Conservation (phyloP, 1,140 invertebrate genomes). For the Macrobrachium rosenbergii region DNA sequence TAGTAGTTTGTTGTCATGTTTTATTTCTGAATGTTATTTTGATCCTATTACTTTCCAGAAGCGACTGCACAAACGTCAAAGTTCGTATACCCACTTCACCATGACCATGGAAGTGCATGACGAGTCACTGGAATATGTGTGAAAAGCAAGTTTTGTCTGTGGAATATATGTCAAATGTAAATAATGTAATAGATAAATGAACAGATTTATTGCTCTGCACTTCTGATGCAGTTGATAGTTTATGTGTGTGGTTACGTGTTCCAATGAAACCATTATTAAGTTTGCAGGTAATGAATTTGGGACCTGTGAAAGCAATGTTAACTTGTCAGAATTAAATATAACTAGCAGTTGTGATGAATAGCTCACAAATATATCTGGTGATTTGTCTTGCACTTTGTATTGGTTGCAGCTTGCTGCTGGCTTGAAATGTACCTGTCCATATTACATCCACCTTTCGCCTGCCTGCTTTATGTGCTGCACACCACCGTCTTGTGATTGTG, state of each 20-base stretch:
- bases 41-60: slow-evolving; percentile 53
- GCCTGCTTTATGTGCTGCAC: no score
- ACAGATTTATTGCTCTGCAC: not conserved
- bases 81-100: slow-evolving; percentile 59
- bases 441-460: no score
- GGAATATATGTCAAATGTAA: not conserved
- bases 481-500: no score
- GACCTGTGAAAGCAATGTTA: not conserved
- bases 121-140: slow-evolving; percentile 60
- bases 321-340: not conserved
- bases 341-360: not conserved
- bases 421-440: no score
- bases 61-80: slow-evolving; percentile 57
- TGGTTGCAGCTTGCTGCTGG: slow-evolving; percentile 10
- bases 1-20: not conserved
- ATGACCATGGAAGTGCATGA: slow-evolving; percentile 61
- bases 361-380: slow-evolving; percentile 2
- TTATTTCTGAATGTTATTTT: slow-evolving; percentile 1
- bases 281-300: not conserved
- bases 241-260: no score
- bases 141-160: slow-evolving; percentile 12
- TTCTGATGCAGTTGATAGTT: not conserved
- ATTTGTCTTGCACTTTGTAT: slow-evolving; percentile 40
- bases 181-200: not conserved
- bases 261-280: no score